Evolutionary conservation across 2,888 invertebrate genomes (phyloP), one percentile per base, ranked within the genome.

Genomic region (Pterobdella sp.): DNA sequence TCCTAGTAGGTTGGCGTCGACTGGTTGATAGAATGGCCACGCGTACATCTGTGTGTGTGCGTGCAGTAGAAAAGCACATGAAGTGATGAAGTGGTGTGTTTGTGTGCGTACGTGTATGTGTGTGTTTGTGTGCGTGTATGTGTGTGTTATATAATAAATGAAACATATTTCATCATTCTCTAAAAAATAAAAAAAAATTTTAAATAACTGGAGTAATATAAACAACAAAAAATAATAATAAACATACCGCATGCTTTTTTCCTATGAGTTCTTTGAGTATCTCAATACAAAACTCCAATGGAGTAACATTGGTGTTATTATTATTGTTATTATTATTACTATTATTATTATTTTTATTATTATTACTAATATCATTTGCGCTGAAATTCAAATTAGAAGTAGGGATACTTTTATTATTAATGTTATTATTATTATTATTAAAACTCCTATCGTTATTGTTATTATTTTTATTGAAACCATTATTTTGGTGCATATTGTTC

Each of bases 21-120:
- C 98, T 63, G 98, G 98, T 86, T 96, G 94, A 85, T 96, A 94
- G 86, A 99, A 98, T 78, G 97, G 96, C 96, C 96, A 97, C 79
- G 95, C 95, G 85, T 96, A 96, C 81, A 91, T 91, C 92, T 92
- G 85, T 4, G 69, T 22, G 18, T 7, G 60, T 22, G n/a, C 3
- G 4, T 4, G 60, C n/a, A n/a, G n/a, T n/a, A n/a, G n/a, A n/a
- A n/a, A n/a, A n/a, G n/a, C n/a, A n/a, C n/a, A n/a, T n/a, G n/a
- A n/a, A n/a, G n/a, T n/a, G n/a, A n/a, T 10, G 64, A 31, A 7
- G 26, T 31, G 31, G 14, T 14, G 7, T n/a, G 31, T 42, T 14
- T 42, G 49, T 22, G 49, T 42, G 49, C 49, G 49, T 42, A 22
- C 49, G 49, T 42, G 10, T 26, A n/a, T n/a, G n/a, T n/a, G n/a